A percentile compares a stretch with the other conserved stretches of the same genome.
phyloP scores from a whole-genome alignment of 2,797 vertebrate genomes.

The Mormyrus proboscirostris region DNA sequence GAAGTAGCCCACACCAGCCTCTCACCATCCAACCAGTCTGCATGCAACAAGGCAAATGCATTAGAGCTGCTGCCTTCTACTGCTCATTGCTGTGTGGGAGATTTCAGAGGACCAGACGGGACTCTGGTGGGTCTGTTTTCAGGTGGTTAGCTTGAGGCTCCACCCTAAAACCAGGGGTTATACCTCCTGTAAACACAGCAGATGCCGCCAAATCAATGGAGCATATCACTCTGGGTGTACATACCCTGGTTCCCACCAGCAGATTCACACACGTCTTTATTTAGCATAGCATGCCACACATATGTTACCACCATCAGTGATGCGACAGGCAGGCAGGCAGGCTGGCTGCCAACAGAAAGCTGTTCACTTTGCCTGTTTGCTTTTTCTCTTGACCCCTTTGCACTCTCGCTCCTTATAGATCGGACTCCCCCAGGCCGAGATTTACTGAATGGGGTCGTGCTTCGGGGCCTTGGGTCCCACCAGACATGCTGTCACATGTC shows the following conservation, averaged over 20 bases:
- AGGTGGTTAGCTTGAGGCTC: background rate
- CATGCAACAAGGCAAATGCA: background rate
- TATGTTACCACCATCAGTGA: conserved; percentile 8
- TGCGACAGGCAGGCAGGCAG: background rate
- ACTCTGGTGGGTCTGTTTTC: background rate
- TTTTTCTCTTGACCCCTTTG: conserved; percentile 32
- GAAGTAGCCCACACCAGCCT: background rate
- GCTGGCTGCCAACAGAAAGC: conserved; percentile 9
- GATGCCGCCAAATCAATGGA: background rate
- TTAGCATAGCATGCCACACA: conserved; percentile 7
- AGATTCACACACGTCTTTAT: conserved; percentile 17
- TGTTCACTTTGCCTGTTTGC: conserved; percentile 30
- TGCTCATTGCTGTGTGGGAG: background rate
- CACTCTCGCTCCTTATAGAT: background rate
- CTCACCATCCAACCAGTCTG: background rate
- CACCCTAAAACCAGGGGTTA: conserved; percentile 3
- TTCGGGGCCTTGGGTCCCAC: conserved; percentile 26
- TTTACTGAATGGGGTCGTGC: background rate
- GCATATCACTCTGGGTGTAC: background rate
- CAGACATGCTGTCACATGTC: conserved; percentile 35
- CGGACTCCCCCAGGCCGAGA: background rate
- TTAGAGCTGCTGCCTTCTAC: background rate
- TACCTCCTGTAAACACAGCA: background rate
- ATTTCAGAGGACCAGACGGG: background rate
- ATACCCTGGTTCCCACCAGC: background rate